Conservation (phyloP, 2,113 vertebrate genomes). For the Dromaius novaehollandiae region DNA sequence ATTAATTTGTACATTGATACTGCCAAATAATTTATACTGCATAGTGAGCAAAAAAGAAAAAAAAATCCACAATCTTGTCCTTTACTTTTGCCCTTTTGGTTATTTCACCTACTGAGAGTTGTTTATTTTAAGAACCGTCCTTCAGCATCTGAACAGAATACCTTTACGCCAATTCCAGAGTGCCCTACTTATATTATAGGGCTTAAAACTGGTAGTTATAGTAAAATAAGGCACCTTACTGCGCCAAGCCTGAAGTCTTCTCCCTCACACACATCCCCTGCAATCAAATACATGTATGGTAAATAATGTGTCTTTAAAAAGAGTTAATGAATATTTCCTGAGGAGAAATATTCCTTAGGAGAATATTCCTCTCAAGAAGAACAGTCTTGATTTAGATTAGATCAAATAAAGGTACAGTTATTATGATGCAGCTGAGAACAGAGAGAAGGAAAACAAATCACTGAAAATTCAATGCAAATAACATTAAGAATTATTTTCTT, state of each 20-base stretch:
- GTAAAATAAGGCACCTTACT: neutral
- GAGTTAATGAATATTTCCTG: slow-evolving; percentile 20
- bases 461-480: neutral
- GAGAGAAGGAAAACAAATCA: neutral
- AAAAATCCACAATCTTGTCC: neutral
- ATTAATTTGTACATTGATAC: neutral
- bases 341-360: slow-evolving; percentile 15
- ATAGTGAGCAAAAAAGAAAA: accelerated
- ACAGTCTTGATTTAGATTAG: slow-evolving; percentile 3
- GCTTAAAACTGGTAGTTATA: neutral
- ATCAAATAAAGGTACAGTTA: slow-evolving; percentile 27
- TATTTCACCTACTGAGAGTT: neutral
- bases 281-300: neutral
- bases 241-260: neutral
- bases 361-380: neutral
- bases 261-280: neutral
- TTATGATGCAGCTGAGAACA: neutral
- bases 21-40: neutral
- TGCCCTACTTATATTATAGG: neutral
- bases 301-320: neutral
- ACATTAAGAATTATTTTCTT: neutral
- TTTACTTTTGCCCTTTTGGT: neutral
- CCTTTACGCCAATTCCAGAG: neutral
- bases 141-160: neutral
- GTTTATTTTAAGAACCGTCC: neutral